A percentile compares a stretch with the other conserved stretches of the same genome.
Evolutionary conservation across 2,113 vertebrate genomes (phyloP).

Genomic region (Reinhardtius hippoglossoides): DNA sequence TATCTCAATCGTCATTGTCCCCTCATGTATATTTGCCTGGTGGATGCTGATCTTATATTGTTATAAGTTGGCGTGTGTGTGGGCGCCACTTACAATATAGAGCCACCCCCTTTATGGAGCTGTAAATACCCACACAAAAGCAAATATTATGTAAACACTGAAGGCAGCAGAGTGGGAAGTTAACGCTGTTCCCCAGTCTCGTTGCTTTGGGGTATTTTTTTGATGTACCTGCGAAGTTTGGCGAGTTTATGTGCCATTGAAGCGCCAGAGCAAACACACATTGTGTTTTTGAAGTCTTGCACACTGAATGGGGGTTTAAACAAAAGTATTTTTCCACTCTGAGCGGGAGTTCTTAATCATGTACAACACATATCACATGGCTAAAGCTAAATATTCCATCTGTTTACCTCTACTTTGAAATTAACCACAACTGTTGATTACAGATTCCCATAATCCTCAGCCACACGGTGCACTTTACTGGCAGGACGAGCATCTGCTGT

Average conservation of each 20-base stretch:
- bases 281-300: slow-evolving; percentile 21
- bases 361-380: slow-evolving; percentile 42
- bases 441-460: slow-evolving; percentile 11
- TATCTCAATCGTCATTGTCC: not conserved
- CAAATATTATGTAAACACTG: slow-evolving; percentile 21
- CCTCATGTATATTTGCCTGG: not conserved
- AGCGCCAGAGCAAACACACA: not conserved
- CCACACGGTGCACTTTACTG: slow-evolving; percentile 28
- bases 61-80: not conserved
- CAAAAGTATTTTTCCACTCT: slow-evolving; percentile 3
- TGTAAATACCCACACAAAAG: slow-evolving; percentile 31
- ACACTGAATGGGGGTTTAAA: not conserved
- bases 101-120: slow-evolving; percentile 6
- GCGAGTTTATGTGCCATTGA: slow-evolving; percentile 13
- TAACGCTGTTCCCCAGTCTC: slow-evolving; percentile 30
- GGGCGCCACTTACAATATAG: slow-evolving; percentile 26
- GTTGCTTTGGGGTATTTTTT: slow-evolving; percentile 23
- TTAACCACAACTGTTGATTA: not conserved
- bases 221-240: slow-evolving; percentile 32
- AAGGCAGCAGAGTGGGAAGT: slow-evolving; percentile 28
- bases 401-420: slow-evolving; percentile 1
- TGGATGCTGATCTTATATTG: slow-evolving; percentile 19
- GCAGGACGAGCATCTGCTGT: slow-evolving; percentile 26
- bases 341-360: slow-evolving; percentile 1
- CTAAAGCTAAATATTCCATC: slow-evolving; percentile 8